phyloP scores from a whole-genome alignment of 2,888 invertebrate genomes.

The Aradus depressus region DNA sequence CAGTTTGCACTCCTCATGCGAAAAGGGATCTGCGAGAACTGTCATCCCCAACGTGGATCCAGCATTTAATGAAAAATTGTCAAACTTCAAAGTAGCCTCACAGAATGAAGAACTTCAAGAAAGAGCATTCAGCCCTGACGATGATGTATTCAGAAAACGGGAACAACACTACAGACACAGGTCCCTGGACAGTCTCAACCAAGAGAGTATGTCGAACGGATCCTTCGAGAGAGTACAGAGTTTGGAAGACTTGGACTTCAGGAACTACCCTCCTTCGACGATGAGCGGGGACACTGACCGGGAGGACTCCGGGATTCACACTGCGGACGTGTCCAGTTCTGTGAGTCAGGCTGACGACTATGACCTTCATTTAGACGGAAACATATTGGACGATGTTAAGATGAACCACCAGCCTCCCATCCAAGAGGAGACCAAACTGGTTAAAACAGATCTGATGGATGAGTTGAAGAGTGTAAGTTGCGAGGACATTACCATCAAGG shows the following conservation, averaged over 20 bases:
- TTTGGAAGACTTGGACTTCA: constrained; percentile 49
- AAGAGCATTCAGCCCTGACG: constrained; percentile 44
- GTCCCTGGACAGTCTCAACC: constrained; percentile 52
- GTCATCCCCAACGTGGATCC: constrained; percentile 26
- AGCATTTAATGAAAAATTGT: constrained; percentile 27
- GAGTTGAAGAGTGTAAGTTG: constrained; percentile 24
- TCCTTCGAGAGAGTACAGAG: constrained; percentile 51
- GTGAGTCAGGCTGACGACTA: constrained; percentile 59
- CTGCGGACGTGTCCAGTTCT: constrained; percentile 64
- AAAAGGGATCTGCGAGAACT: constrained; percentile 30
- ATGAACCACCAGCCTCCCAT: constrained; percentile 29
- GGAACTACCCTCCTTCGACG: constrained; percentile 43
- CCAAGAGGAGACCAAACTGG: constrained; percentile 24
- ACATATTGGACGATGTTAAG: constrained; percentile 22
- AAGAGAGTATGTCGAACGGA: constrained; percentile 35
- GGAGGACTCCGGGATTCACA: constrained; percentile 70
- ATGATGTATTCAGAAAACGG: constrained; percentile 40
- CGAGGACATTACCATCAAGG: constrained; percentile 7
- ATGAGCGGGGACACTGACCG: constrained; percentile 50
- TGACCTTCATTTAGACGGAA: constrained; percentile 31
- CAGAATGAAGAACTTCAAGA: constrained; percentile 31
- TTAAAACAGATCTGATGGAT: constrained; percentile 1
- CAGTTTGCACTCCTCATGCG: constrained; percentile 38
- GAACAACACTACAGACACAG: constrained; percentile 37
- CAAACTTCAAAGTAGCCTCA: constrained; percentile 20